phyloP scores from a whole-genome alignment of 2,888 invertebrate genomes.

The Dione vanillae region DNA sequence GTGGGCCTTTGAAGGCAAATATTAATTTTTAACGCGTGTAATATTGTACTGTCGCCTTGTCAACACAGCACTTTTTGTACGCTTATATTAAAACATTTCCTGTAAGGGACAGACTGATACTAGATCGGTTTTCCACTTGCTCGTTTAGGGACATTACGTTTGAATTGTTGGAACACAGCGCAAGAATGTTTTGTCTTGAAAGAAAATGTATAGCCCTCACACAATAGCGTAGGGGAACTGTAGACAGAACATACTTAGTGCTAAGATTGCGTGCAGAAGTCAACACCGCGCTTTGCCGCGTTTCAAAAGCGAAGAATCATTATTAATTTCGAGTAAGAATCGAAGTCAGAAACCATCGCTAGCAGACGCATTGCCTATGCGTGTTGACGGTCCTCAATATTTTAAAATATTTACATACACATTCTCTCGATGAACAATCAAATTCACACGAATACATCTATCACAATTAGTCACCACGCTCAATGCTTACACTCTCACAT shows the following conservation, averaged over 20 bases:
- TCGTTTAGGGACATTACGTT: background rate
- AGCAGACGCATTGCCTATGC: too few relatives aligned
- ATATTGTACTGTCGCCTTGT: constrained; percentile 15
- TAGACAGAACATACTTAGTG: too few relatives aligned
- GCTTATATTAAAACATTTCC: background rate
- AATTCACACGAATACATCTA: background rate
- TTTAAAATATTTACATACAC: background rate
- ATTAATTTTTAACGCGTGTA: constrained; percentile 26
- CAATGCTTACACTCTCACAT: background rate
- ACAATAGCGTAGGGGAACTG: too few relatives aligned
- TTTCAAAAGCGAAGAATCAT: too few relatives aligned
- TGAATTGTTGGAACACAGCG: background rate
- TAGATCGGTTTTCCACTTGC: background rate
- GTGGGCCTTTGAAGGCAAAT: constrained; percentile 23
- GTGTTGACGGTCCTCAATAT: too few relatives aligned
- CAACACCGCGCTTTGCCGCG: too few relatives aligned
- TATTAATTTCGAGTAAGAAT: too few relatives aligned
- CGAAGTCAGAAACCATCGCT: too few relatives aligned
- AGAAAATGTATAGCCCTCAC: too few relatives aligned
- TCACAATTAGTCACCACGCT: too few relatives aligned
- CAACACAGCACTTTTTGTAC: constrained; percentile 3
- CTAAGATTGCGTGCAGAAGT: too few relatives aligned
- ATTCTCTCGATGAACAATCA: background rate
- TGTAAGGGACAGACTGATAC: background rate
- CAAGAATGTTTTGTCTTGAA: too few relatives aligned